Conservation (phyloP, 2,113 vertebrate species). For the Boleophthalmus pectinirostris region DNA sequence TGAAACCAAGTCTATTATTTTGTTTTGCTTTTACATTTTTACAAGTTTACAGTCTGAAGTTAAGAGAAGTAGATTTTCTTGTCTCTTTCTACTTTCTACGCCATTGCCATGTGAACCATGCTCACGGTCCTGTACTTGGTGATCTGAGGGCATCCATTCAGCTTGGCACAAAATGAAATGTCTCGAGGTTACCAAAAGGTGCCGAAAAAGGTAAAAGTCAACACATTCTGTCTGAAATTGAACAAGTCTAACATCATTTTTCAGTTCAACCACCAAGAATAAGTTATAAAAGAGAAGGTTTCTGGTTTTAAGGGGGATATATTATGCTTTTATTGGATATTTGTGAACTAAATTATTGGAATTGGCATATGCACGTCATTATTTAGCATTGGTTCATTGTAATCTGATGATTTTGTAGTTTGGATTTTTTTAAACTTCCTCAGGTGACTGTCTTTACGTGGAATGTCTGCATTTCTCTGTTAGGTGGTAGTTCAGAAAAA, state of each 20-base stretch:
- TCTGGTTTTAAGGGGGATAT: too few relatives aligned
- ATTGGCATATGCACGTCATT: too few relatives aligned
- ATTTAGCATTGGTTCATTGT: too few relatives aligned
- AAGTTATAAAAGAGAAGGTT: neutral
- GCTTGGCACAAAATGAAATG: neutral
- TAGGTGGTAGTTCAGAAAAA: too few relatives aligned
- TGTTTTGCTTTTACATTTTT: slow-evolving; percentile 5
- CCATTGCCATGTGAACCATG: neutral
- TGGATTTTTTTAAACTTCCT: too few relatives aligned
- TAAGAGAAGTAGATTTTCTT: neutral
- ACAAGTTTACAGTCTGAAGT: too few relatives aligned
- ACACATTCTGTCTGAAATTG: neutral
- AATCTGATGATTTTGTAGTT: too few relatives aligned
- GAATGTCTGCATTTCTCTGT: too few relatives aligned
- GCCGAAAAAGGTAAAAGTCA: neutral
- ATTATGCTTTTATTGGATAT: too few relatives aligned
- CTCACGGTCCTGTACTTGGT: neutral
- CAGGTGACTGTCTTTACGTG: too few relatives aligned
- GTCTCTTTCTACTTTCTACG: neutral
- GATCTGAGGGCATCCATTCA: neutral
- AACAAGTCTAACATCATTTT: neutral
- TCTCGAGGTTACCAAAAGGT: neutral
- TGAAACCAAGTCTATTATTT: too few relatives aligned
- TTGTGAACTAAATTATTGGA: too few relatives aligned
- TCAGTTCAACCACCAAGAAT: neutral